Base-by-base conservation (phyloP, 2,888 invertebrate species). In the Euzophera pinguis region DNA sequence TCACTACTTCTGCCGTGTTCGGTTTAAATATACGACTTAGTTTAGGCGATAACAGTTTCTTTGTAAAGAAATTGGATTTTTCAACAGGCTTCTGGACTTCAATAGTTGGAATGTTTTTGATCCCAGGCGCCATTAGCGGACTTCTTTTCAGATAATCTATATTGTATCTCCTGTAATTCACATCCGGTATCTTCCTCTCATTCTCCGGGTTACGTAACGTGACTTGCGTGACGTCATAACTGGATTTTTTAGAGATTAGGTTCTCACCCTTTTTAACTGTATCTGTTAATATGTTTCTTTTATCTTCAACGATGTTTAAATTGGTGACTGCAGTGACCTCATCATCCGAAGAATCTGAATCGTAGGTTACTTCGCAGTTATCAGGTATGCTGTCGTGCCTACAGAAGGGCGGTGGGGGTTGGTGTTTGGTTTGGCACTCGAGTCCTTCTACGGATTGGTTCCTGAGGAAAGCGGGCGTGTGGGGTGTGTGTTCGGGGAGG, bases 371-470 rank as follows among this genome's bases (percentile, higher is more conserved):
- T 2, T 59, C 61, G 34, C 63, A 54, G 37, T 69, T 61, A 59
- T 76, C 73, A 0, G 84, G 81, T 35, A 79, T 73, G 66, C 86
- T 85, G 63, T 70, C 69, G 57, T 84, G 86, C 8, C 87, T 58
- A 56, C 78, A 77, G 60, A 84, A 74, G 0, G 78, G 72, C 8
- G 74, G 61, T 0, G 68, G 47, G 34, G 75, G 73, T 1, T 65
- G 57, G n/a, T 63, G 63, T 55, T 81, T 80, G 60, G 64, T 71
- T 38, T 76, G 59, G 1, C 72, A 76, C 62, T 86, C 81, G 3
- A 87, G 72, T 0, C 82, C 89, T 53, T 89, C 89, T 0, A 79
- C 88, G 1, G 90, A 90, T 62, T 90, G 90, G 74, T 87, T 90
- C 16, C 90, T 67, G 0, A 87, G 75, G 72, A 89, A 91, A 34